A percentile compares a stretch with the other conserved stretches of the same genome.
Evolutionary conservation across 2,797 vertebrate species (phyloP).

Genomic region (Xyrichtys novacula): DNA sequence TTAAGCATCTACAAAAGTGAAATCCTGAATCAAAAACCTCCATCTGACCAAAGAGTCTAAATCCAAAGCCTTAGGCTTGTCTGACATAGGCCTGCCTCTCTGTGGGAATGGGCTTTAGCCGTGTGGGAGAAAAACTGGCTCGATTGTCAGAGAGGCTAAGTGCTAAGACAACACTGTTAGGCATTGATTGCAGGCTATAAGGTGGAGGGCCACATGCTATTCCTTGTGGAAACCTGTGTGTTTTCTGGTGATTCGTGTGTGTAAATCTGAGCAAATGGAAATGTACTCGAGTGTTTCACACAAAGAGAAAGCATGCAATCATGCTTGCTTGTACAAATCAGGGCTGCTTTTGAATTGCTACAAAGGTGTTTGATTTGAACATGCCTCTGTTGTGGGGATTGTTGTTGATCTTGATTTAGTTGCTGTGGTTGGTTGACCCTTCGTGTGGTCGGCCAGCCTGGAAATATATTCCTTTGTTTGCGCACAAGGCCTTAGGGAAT

Average conservation of each 20-base stretch:
- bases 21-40: slow-evolving; percentile 28
- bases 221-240: slow-evolving; percentile 28
- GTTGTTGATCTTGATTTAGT: slow-evolving; percentile 57
- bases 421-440: slow-evolving; percentile 32
- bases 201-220: slow-evolving; percentile 48
- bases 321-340: slow-evolving; percentile 22
- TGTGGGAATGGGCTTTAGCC: slow-evolving; percentile 25
- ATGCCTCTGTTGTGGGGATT: slow-evolving; percentile 16
- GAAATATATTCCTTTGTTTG: slow-evolving; percentile 33
- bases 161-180: slow-evolving; percentile 46
- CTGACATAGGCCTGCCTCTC: slow-evolving; percentile 12
- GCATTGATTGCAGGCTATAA: slow-evolving; percentile 53
- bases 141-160: slow-evolving; percentile 47
- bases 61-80: slow-evolving; percentile 34
- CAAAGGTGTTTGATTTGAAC: slow-evolving; percentile 47
- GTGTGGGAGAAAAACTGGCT: slow-evolving; percentile 49
- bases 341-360: slow-evolving; percentile 18
- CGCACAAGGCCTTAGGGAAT: slow-evolving; percentile 12
- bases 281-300: slow-evolving; percentile 25
- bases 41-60: slow-evolving; percentile 21
- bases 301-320: slow-evolving; percentile 40
- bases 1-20: slow-evolving; percentile 15
- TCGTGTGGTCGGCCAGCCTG: slow-evolving; percentile 21
- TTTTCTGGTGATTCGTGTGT: slow-evolving; percentile 24
- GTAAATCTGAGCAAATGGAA: slow-evolving; percentile 22